Conservation (phyloP, 2,113 vertebrate genomes). For the Phalacrocorax brasilianus region DNA sequence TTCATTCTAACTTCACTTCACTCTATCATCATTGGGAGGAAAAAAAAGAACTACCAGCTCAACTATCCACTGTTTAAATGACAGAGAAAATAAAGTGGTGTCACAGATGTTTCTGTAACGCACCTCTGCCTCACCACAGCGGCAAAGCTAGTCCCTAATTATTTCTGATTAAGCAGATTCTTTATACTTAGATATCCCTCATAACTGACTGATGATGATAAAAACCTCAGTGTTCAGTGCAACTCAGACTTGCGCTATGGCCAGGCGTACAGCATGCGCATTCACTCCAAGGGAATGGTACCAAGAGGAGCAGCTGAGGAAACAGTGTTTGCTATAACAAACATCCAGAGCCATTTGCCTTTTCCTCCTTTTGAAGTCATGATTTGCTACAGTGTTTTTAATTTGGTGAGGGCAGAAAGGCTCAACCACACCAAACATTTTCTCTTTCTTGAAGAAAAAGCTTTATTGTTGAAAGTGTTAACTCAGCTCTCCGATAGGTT, state of each 20-base stretch:
- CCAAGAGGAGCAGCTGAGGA: background rate
- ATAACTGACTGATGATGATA: background rate
- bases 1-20: background rate
- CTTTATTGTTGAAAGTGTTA: constrained; percentile 19
- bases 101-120: background rate
- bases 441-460: background rate
- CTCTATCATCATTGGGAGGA: background rate
- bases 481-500: background rate
- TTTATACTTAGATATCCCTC: background rate
- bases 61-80: background rate
- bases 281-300: background rate
- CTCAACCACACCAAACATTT: background rate
- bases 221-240: background rate
- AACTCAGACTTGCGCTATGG: background rate
- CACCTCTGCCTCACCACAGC: background rate
- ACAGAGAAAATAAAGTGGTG: background rate
- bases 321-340: background rate
- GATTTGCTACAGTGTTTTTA: background rate
- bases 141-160: background rate
- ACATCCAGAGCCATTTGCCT: background rate
- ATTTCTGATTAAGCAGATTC: background rate
- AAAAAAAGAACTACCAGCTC: background rate
- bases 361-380: background rate
- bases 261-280: background rate
- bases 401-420: background rate